Base-by-base conservation (phyloP, 2,113 vertebrate species). In the Trochalopteron elliotii region DNA sequence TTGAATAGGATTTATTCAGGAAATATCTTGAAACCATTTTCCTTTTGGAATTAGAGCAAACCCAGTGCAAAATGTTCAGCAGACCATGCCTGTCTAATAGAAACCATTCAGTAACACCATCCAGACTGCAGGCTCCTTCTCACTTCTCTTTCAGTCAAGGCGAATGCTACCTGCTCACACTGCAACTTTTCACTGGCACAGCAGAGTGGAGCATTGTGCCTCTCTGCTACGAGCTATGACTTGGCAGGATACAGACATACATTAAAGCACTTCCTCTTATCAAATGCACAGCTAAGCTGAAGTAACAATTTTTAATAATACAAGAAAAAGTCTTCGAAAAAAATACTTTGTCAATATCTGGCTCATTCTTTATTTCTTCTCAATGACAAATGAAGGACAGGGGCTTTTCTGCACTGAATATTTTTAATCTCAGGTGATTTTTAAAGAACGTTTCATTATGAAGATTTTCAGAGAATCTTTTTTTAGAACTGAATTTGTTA, bases 151-250 rank as follows among this genome's bases (percentile, higher is more conserved):
- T 68, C 55, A 90, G 64, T n/a, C 31, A 37, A 35, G n/a, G 60
- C 21, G 39, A 49, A 35, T 7, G 15, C 23, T 56, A 2, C 16
- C 15, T 3, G 7, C 47, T 71, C 47, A 10, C 0, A 0, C 39
- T 57, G 61, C 75, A 72, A 39, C 0, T 0, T 65, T 23, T n/a
- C 59, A 37, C 44, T 14, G 8, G 50, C 25, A 53, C 2, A 4
- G 60, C n/a, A 40, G 23, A 76, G 31, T 7, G 17, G 31, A 89
- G 28, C 56, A 63, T 12, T 0, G 33, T 7, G 17, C n/a, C 15
- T 52, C 42, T 81, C 64, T 78, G 52, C 68, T 61, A 21, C 35
- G 21, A 81, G 28, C 71, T 60, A 31, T 31, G 45, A 45, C 39
- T 76, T 71, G 50, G 67, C 67, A 95, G 57, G 44, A 59, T 28